phyloP scores from a whole-genome alignment of 2,113 vertebrate species.

The Brachyhypopomus occidentalis region DNA sequence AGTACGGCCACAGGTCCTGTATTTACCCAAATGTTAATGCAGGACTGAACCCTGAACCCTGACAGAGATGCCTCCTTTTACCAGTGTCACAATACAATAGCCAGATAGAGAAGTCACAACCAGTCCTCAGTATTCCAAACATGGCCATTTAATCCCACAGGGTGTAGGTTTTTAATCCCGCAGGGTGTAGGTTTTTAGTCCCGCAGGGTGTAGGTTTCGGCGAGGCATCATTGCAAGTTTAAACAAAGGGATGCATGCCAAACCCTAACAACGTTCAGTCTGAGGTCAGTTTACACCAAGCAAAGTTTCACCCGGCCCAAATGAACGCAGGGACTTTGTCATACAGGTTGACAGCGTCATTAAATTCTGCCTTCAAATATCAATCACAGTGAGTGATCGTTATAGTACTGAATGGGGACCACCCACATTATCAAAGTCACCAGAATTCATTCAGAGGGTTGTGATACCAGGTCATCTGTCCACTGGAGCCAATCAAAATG shows the following conservation, averaged over 20 bases:
- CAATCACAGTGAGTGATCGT: constrained; percentile 81
- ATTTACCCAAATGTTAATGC: constrained; percentile 51
- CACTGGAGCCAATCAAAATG: constrained; percentile 75
- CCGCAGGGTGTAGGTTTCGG: constrained; percentile 6
- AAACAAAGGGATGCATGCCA: neutral
- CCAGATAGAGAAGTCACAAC: neutral
- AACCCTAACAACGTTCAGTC: neutral
- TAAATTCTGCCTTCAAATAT: constrained; percentile 90
- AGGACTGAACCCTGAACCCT: constrained; percentile 49
- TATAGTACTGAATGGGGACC: constrained; percentile 83
- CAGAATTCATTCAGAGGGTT: constrained; percentile 79
- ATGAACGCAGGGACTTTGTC: constrained; percentile 27
- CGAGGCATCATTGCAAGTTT: constrained; percentile 10
- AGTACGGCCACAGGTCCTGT: constrained; percentile 41
- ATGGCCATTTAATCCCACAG: neutral
- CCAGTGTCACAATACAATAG: constrained; percentile 11
- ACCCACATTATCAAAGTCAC: constrained; percentile 82
- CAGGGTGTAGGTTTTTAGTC: no score
- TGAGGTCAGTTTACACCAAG: neutral
- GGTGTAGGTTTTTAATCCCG: neutral
- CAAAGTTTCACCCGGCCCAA: constrained; percentile 40
- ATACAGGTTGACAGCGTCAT: constrained; percentile 68
- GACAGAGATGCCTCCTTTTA: neutral
- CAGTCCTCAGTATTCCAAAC: neutral
- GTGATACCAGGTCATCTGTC: constrained; percentile 81